Evolutionary conservation across 2,797 vertebrate genomes (phyloP), one percentile per base, ranked within the genome.

Genomic region (Loriculus beryllinus): DNA sequence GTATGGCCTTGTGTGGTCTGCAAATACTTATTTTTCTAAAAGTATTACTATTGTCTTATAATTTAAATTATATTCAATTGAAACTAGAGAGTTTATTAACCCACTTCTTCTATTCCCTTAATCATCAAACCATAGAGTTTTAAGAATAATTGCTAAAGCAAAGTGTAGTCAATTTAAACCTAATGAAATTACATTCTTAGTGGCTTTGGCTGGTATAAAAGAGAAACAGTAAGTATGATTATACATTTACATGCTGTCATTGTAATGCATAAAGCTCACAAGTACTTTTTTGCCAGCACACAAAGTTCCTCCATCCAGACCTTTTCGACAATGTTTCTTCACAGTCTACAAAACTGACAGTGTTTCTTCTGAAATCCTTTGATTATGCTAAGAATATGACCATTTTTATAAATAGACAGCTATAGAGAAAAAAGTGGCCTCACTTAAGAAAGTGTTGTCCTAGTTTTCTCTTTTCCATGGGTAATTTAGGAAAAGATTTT

Each of bases 171-270:
- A 95, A 84, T 87, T 92, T 95, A 95, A 96, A 83, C 45, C 28
- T 97, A 92, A 96, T 91, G 82, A 96, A 69, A 96, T 89, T 90
- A 62, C 43, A 86, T 87, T 88, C 90, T 93, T 88, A 95, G 82
- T 88, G 54, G 52, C 39, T 82, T 92, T 97, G 92, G 82, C 77
- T 93, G 56, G 57, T 85, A 92, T 56, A 89, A 75, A 70, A 78
- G 68, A 72, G 43, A 92, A 94, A 86, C 42, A 68, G n/a, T 63
- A 77, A 72, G 52, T 84, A 63, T 74, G 92, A 89, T 49, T 90
- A 81, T 77, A 20, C 43, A 77, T 96, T 95, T 96, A 45, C 71
- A 69, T 88, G 51, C 7, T 56, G n/a, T 86, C 54, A 87, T 86
- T 92, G 49, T 94, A 93, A 94, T 85, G 86, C 79, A 82, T 87